These are phyloP conservation scores for Adelphocoris suturalis DNA, from an alignment of 2,888 invertebrate genomes.

Conservation along the genomic window DNA sequence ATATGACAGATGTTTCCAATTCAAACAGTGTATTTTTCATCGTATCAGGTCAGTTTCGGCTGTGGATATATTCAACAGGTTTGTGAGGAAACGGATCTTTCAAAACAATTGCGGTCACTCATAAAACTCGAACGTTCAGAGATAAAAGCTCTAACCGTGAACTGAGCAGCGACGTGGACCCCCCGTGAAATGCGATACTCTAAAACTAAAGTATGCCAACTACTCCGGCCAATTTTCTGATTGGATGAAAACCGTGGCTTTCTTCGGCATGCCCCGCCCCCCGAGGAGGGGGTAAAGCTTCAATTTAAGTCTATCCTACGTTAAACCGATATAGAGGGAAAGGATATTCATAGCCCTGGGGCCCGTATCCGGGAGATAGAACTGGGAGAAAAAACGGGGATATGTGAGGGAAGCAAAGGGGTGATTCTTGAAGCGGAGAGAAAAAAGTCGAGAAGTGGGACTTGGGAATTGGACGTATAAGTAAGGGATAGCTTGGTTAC, in stretches of 20 bases:
- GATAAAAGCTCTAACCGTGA: not conserved
- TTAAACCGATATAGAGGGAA: conserved; percentile 40
- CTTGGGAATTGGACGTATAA: conserved; percentile 67
- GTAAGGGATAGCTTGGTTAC: conserved; percentile 64
- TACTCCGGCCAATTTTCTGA: conserved; percentile 52
- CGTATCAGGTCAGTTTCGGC: too few species aligned
- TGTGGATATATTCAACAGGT: not conserved
- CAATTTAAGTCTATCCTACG: conserved; percentile 61
- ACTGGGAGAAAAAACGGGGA: not conserved
- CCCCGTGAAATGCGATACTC: not conserved
- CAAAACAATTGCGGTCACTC: not conserved
- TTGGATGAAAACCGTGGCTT: conserved; percentile 50
- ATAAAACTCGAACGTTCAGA: not conserved
- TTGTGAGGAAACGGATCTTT: not conserved
- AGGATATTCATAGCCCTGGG: conserved; percentile 55
- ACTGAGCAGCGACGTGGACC: not conserved
- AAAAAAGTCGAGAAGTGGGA: conserved; percentile 42
- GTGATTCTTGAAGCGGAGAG: not conserved
- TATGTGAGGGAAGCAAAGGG: not conserved
- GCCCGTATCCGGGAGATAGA: not conserved
- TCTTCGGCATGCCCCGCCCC: not conserved
- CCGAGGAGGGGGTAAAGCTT: not conserved
- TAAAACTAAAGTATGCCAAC: conserved; percentile 54
- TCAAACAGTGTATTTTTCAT: too few species aligned
- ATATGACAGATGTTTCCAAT: too few species aligned